Percentiles rank a stretch among this genome's conserved stretches.
These are phyloP conservation scores for Atopsyche davidsoni DNA, from an alignment of 1,140 invertebrate genomes.

Conservation along the genomic window DNA sequence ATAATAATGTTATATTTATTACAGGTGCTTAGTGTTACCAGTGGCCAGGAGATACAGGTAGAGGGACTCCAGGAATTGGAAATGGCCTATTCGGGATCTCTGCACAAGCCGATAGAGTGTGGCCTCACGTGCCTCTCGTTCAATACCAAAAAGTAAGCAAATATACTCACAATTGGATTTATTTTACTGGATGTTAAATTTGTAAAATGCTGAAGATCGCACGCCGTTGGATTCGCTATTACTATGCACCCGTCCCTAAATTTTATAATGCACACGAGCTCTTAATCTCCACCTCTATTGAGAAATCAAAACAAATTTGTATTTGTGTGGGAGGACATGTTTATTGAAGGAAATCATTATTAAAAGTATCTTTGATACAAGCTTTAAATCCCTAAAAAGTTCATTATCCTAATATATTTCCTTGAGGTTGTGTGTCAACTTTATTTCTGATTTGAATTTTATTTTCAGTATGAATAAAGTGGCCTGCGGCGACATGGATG, in stretches of 20 bases:
- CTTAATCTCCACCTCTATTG: too few species aligned
- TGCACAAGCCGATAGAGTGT: not conserved
- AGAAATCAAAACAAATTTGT: too few species aligned
- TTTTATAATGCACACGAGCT: too few species aligned
- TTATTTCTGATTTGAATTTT: too few species aligned
- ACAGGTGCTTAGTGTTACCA: constrained; percentile 11
- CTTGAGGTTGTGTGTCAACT: too few species aligned
- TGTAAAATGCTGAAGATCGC: too few species aligned
- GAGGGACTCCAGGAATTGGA: constrained; percentile 3
- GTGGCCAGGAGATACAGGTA: constrained; percentile 3
- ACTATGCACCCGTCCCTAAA: not conserved
- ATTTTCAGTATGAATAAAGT: constrained; percentile 13
- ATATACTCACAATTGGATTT: not conserved
- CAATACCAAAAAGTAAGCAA: constrained; percentile 8
- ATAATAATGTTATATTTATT: not conserved
- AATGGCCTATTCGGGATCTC: not conserved
- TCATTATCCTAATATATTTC: too few species aligned
- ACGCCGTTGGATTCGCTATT: not conserved
- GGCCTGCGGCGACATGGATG: constrained; percentile 10
- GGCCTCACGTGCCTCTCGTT: constrained; percentile 11
- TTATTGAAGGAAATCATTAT: too few species aligned
- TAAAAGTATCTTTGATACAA: not conserved
- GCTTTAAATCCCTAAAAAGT: not conserved
- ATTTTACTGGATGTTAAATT: too few species aligned
- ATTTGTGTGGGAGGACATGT: too few species aligned